phyloP scores from a whole-genome alignment of 2,888 invertebrate species.

The Anthophora plumipes region DNA sequence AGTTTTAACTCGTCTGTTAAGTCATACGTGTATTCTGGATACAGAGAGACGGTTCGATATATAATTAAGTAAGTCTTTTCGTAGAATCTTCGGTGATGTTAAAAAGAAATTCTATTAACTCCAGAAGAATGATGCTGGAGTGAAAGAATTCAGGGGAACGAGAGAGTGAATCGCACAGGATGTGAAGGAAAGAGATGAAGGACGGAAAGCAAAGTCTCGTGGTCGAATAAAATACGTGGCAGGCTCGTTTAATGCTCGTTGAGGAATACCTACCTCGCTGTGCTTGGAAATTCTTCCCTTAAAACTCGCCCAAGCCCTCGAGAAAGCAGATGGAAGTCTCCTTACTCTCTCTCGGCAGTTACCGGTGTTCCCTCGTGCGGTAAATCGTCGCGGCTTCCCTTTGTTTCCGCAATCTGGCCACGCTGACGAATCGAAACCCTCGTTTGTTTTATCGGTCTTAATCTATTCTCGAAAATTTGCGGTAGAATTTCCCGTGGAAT shows the following conservation, averaged over 20 bases:
- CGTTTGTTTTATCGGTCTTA: background rate
- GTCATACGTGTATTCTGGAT: background rate
- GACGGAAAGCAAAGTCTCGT: slow-evolving; percentile 41
- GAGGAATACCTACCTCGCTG: slow-evolving; percentile 62
- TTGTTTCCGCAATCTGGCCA: slow-evolving; percentile 31
- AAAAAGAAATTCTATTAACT: background rate
- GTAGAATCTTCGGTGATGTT: background rate
- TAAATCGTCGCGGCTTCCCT: slow-evolving; percentile 66
- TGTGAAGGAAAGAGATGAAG: slow-evolving; percentile 53
- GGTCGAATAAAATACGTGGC: slow-evolving; percentile 69
- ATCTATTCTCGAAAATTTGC: too few species aligned
- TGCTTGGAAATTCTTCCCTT: slow-evolving; percentile 38
- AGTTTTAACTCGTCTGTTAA: background rate
- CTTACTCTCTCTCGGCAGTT: slow-evolving; percentile 23
- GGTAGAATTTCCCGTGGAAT: too few species aligned
- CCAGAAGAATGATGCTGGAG: background rate
- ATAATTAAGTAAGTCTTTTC: background rate
- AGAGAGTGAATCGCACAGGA: background rate
- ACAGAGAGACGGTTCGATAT: background rate
- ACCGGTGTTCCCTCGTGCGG: slow-evolving; percentile 54
- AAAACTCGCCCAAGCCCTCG: slow-evolving; percentile 39
- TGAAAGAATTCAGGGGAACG: background rate
- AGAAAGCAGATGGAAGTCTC: slow-evolving; percentile 27
- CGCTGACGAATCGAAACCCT: slow-evolving; percentile 26
- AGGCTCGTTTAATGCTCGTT: slow-evolving; percentile 70